phyloP scores from a whole-genome alignment of 30 jellyfish, hydroid and myxozoan species.

The Aurelia coerulea region DNA sequence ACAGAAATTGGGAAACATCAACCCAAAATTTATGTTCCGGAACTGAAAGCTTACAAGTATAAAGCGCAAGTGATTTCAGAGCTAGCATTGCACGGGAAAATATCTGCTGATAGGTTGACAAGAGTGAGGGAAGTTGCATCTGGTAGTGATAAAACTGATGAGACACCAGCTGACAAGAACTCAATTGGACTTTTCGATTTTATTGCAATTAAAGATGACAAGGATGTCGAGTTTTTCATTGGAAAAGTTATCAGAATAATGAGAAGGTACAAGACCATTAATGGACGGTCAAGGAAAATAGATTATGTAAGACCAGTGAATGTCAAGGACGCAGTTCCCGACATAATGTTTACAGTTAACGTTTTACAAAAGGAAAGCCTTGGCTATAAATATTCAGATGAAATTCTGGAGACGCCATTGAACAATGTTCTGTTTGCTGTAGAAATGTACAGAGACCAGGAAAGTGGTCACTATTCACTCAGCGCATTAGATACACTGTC shows the following conservation, averaged over 20 bases:
- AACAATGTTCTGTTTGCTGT: slow-evolving; percentile 10
- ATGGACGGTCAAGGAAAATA: slow-evolving; percentile 10
- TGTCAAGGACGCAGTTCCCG: slow-evolving; percentile 10
- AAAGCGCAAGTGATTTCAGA: not conserved
- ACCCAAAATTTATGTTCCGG: not conserved
- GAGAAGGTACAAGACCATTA: slow-evolving; percentile 1
- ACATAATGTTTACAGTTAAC: slow-evolving; percentile 6
- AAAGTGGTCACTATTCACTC: slow-evolving; percentile 7
- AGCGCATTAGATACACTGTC: too few relatives aligned
- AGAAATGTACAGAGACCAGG: slow-evolving; percentile 17
- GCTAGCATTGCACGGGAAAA: slow-evolving; percentile 14
- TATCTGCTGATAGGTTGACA: slow-evolving; percentile 17
- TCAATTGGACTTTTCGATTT: not conserved
- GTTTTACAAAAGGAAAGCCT: not conserved
- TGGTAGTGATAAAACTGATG: not conserved
- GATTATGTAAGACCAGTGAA: slow-evolving; percentile 14
- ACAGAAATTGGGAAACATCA: slow-evolving; percentile 15
- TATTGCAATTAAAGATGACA: not conserved
- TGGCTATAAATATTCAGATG: not conserved
- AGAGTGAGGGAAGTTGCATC: not conserved
- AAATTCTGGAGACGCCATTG: slow-evolving; percentile 10
- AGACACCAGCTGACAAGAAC: not conserved
- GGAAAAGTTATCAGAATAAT: slow-evolving; percentile 9
- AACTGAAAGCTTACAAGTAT: not conserved
- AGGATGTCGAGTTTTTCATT: slow-evolving; percentile 7